Conservation (phyloP, 2,888 invertebrate genomes). For the Allolobophora icterica region DNA sequence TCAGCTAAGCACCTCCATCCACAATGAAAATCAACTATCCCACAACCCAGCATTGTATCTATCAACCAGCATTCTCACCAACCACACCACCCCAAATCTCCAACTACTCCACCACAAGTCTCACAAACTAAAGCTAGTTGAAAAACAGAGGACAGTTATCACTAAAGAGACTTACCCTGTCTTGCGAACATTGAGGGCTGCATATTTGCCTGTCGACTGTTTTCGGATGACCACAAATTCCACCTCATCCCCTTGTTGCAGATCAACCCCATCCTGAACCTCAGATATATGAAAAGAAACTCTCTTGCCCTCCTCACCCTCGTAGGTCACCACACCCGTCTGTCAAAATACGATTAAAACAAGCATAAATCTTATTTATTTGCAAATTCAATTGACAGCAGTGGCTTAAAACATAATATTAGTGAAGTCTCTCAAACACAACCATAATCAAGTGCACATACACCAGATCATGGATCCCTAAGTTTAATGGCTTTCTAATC, state of each 20-base stretch:
- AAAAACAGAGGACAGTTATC: not conserved
- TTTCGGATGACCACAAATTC: slow-evolving; percentile 89
- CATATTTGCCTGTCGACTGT: slow-evolving; percentile 75
- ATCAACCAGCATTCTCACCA: not conserved
- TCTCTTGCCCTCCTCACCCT: slow-evolving; percentile 82
- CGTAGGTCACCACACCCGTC: slow-evolving; percentile 74
- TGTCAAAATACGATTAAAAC: not conserved
- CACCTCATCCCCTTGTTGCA: slow-evolving; percentile 80
- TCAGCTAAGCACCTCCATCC: not conserved
- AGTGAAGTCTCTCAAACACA: not conserved
- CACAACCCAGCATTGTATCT: not conserved
- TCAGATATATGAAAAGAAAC: slow-evolving; percentile 96
- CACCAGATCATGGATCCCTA: no score
- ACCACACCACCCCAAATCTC: not conserved
- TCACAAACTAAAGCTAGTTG: not conserved
- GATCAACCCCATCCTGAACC: slow-evolving; percentile 78
- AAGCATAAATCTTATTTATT: not conserved
- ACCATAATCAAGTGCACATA: not conserved
- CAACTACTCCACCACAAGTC: not conserved
- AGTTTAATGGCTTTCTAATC: no score
- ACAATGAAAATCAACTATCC: not conserved
- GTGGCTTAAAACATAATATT: not conserved
- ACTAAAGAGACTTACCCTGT: slow-evolving; percentile 20
- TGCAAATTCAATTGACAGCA: not conserved
- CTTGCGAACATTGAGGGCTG: slow-evolving; percentile 34